Evolutionary conservation across 2,797 vertebrate genomes (phyloP), one percentile per base, ranked within the genome.

Genomic region (Hylomyscus alleni): DNA sequence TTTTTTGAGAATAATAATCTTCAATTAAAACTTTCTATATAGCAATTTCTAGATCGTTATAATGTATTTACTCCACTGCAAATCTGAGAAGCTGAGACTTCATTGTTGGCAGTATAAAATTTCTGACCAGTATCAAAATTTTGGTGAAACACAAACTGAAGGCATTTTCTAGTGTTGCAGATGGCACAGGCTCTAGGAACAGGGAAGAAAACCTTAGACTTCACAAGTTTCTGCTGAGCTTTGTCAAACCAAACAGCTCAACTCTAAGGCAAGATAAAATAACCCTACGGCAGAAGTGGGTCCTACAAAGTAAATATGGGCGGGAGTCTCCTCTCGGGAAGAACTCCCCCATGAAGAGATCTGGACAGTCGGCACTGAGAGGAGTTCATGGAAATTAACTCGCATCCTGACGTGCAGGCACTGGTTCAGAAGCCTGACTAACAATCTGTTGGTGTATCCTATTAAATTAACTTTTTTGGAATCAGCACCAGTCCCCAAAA

Each of bases 211-310:
- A 98, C 96, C 95, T 97, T 96, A 98, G 97, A 98, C 94, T 97
- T 98, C 95, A 98, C 96, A 96, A 95, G 90, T 97, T 98, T 98
- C 97, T 97, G 91, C 90, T 96, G 96, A 98, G 97, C 97, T 97
- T 97, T 97, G 97, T 93, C 96, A 98, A 98, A 97, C 34, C 86
- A 58, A 96, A 95, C 80, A 98, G 98, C 95, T 98, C 98, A 97
- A 96, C 87, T 94, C 95, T 98, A 98, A 98, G 98, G 98, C 97
- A 98, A 98, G 98, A 97, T 97, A 97, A 98, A 94, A 97, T 52
- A 96, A 95, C 95, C 93, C 56, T 82, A 88, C 26, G 91, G 96
- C 11, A 12, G 94, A 91, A 90, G 3, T 84, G 89, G 73, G 96
- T 93, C 96, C 98, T 95, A 95, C 0, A 10, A 96, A 73, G 83